A percentile compares a stretch with the other conserved stretches of the same genome.
Evolutionary conservation across 2,888 invertebrate species (phyloP).

Genomic region (Eilema depressum): DNA sequence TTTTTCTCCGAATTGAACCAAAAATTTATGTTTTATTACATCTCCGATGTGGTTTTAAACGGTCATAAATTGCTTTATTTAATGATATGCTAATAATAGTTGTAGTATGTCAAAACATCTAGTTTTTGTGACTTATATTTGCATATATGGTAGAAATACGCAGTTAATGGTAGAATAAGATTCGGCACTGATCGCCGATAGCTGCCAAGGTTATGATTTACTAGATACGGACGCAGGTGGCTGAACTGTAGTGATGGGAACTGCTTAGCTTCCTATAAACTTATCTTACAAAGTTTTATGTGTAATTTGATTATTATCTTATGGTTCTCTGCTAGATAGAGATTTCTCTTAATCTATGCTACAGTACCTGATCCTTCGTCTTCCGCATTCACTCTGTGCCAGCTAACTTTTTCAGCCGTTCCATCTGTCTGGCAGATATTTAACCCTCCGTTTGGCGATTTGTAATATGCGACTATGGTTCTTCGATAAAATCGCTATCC

Average conservation of each 20-base stretch:
- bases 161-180: conserved; percentile 52
- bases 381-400: too few relatives aligned
- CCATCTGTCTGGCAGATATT: too few relatives aligned
- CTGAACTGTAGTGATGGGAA: conserved; percentile 48
- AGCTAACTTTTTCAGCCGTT: too few relatives aligned
- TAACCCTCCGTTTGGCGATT: too few relatives aligned
- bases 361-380: too few relatives aligned
- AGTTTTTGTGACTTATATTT: conserved; percentile 26
- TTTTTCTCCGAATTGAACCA: background rate
- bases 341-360: too few relatives aligned
- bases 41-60: background rate
- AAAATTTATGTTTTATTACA: background rate
- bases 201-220: conserved; percentile 59
- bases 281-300: background rate
- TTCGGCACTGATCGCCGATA: conserved; percentile 54
- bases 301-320: background rate
- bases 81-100: conserved; percentile 7
- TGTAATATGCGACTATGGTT: too few relatives aligned
- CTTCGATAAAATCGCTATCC: too few relatives aligned
- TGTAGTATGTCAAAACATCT: conserved; percentile 1
- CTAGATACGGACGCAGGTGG: conserved; percentile 57
- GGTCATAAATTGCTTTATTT: background rate
- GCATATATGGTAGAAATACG: conserved; percentile 47
- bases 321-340: too few relatives aligned
- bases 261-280: background rate